These are phyloP conservation scores for Flexamia atlantica DNA, from an alignment of 2,888 invertebrate species.

Conservation along the genomic window DNA sequence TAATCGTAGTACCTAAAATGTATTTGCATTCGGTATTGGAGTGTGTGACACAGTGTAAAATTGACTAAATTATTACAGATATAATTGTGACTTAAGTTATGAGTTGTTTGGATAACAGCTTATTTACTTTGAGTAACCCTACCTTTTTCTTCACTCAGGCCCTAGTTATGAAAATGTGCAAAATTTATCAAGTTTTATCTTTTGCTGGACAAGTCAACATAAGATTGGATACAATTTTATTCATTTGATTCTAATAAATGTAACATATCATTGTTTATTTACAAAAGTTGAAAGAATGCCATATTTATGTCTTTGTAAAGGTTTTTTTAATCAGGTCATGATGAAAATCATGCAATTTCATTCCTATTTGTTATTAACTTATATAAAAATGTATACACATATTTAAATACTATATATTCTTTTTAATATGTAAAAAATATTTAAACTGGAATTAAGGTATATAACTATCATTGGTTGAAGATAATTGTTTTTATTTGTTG, in stretches of 20 bases:
- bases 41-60: conserved; percentile 14
- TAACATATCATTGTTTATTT: conserved; percentile 41
- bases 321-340: conserved; percentile 6
- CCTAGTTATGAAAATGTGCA: not conserved
- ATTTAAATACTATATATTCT: not conserved
- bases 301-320: not conserved
- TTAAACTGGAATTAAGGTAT: conserved; percentile 38
- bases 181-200: not conserved
- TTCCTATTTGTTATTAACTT: conserved; percentile 35
- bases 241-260: conserved; percentile 19
- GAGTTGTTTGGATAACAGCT: conserved; percentile 1
- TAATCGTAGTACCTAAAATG: not conserved
- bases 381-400: conserved; percentile 29
- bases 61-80: not conserved
- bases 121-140: conserved; percentile 8
- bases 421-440: conserved; percentile 1
- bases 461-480: conserved; percentile 7
- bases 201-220: conserved; percentile 2
- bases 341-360: not conserved
- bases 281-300: conserved; percentile 15
- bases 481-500: conserved; percentile 29
- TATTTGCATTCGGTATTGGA: not conserved
- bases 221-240: not conserved
- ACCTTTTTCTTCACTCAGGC: conserved; percentile 25
- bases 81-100: conserved; percentile 1